Conservation (phyloP, 2,888 invertebrate genomes). For the Sisyra nigra region DNA sequence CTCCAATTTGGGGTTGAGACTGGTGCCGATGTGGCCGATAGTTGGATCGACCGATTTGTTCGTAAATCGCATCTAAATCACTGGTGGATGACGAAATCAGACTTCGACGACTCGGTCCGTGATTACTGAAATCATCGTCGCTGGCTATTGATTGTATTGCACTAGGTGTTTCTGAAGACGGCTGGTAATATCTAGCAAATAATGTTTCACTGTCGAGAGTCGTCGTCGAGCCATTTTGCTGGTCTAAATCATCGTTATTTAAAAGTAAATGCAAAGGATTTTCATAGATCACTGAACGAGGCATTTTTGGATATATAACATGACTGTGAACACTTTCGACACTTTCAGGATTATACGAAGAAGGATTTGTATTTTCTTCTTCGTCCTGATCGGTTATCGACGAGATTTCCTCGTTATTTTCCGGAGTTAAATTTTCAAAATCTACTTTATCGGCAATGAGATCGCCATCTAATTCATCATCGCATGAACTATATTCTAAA, state of each 20-base stretch:
- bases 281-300: conserved; percentile 25
- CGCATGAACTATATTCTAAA: conserved; percentile 43
- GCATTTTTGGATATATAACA: conserved; percentile 37
- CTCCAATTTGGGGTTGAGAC: too few relatives aligned
- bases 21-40: background rate
- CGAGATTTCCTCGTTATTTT: conserved; percentile 24
- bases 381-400: conserved; percentile 4
- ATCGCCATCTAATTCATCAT: conserved; percentile 19
- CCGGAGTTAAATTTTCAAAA: conserved; percentile 29
- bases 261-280: conserved; percentile 25
- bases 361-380: conserved; percentile 16
- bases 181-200: conserved; percentile 21
- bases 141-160: conserved; percentile 18
- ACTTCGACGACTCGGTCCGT: conserved; percentile 16
- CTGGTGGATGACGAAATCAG: conserved; percentile 28
- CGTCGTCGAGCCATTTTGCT: conserved; percentile 2
- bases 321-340: conserved; percentile 48
- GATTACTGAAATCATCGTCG: conserved; percentile 13
- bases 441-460: conserved; percentile 6
- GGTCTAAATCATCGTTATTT: conserved; percentile 21
- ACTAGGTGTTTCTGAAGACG: conserved; percentile 23
- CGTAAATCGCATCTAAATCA: conserved; percentile 52
- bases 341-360: conserved; percentile 38
- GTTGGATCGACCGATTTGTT: conserved; percentile 38
- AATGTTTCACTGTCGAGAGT: conserved; percentile 8